Conservation (phyloP, 1,140 invertebrate species). For the Lethrus apterus region DNA sequence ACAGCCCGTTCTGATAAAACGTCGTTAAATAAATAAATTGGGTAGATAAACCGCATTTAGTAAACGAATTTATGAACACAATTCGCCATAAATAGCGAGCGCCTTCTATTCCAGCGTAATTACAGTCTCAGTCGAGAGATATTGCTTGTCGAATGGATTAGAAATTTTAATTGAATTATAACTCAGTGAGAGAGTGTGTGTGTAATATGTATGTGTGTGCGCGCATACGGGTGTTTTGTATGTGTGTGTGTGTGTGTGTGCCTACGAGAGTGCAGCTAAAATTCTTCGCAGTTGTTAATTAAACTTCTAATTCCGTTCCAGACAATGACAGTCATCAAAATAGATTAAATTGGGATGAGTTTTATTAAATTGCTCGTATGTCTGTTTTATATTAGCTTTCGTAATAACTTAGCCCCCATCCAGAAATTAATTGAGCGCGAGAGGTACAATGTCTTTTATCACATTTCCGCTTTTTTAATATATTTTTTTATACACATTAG, state of each 20-base stretch:
- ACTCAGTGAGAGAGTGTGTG: constrained; percentile 21
- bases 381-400: constrained; percentile 33
- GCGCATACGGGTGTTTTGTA: constrained; percentile 11
- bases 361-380: constrained; percentile 39
- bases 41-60: constrained; percentile 19
- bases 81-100: constrained; percentile 11
- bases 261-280: constrained; percentile 16
- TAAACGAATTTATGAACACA: constrained; percentile 25
- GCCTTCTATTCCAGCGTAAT: constrained; percentile 15
- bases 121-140: constrained; percentile 21
- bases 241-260: constrained; percentile 13
- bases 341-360: constrained; percentile 41
- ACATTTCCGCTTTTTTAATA: no score
- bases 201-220: constrained; percentile 12
- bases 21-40: constrained; percentile 13
- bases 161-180: constrained; percentile 32
- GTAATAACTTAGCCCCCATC: constrained; percentile 8
- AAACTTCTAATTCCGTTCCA: constrained; percentile 39
- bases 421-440: constrained; percentile 10
- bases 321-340: constrained; percentile 40
- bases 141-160: constrained; percentile 27
- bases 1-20: constrained; percentile 9
- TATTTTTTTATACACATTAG: no score
- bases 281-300: constrained; percentile 39
- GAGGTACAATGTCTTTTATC: constrained; percentile 7